phyloP scores from a whole-genome alignment of 2,797 vertebrate genomes.

The Catostomus latipinnis region DNA sequence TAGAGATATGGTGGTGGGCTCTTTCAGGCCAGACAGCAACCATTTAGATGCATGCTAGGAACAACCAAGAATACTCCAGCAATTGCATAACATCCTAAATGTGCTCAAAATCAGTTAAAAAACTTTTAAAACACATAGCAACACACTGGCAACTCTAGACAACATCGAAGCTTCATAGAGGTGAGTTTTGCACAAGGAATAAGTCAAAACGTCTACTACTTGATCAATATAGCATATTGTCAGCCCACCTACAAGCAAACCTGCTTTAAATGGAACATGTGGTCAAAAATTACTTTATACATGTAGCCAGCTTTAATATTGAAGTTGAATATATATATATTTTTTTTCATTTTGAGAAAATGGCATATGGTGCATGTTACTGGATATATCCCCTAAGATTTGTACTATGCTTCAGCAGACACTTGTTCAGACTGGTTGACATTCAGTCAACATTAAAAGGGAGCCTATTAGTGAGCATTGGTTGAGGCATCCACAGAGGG shows the following conservation, averaged over 20 bases:
- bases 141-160: no score
- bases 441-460: slow-evolving; percentile 28
- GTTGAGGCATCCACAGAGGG: slow-evolving; percentile 31
- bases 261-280: neutral
- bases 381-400: neutral
- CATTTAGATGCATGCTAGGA: no score
- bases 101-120: no score
- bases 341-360: slow-evolving; percentile 5
- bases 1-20: neutral
- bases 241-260: neutral
- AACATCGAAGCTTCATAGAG: no score
- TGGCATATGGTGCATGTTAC: neutral
- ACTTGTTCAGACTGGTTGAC: slow-evolving; percentile 24
- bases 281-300: neutral
- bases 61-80: no score
- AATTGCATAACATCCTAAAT: no score
- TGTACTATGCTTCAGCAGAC: neutral
- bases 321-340: neutral
- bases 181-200: no score
- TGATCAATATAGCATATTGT: neutral
- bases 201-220: neutral
- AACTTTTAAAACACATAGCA: no score
- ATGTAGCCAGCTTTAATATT: neutral
- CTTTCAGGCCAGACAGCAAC: no score
- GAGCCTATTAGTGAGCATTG: slow-evolving; percentile 12